These are phyloP conservation scores for Prunella himalayana DNA, from an alignment of 2,113 vertebrate genomes.

Conservation along the genomic window DNA sequence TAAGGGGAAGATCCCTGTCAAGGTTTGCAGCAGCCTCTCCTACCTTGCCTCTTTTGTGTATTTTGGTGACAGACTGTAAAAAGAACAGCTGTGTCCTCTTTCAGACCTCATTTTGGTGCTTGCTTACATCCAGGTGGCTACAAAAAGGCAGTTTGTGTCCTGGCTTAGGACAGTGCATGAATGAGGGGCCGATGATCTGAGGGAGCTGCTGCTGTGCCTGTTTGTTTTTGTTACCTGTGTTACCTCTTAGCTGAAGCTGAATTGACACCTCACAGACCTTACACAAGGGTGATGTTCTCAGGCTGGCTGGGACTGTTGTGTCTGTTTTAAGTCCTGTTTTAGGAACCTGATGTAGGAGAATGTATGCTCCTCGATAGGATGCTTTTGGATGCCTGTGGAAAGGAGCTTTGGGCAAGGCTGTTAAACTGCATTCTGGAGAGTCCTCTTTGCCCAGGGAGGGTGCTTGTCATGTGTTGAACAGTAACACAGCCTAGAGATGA, in stretches of 20 bases:
- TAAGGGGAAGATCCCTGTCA: not conserved
- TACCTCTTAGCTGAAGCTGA: not conserved
- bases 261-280: not conserved
- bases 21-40: not conserved
- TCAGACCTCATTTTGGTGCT: not conserved
- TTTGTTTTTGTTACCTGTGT: not conserved
- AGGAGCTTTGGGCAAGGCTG: not conserved
- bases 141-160: not conserved
- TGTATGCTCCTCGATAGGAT: fast-evolving
- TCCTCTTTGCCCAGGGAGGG: not conserved
- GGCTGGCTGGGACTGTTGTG: not conserved
- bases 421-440: not conserved
- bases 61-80: not conserved
- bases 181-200: not conserved
- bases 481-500: not conserved
- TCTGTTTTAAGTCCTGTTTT: not conserved
- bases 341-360: not conserved
- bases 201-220: not conserved
- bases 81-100: not conserved
- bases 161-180: fast-evolving
- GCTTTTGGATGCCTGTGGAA: not conserved
- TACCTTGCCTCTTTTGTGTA: not conserved
- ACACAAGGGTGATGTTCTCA: not conserved
- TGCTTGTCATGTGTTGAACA: not conserved
- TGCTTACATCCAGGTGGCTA: not conserved